These are phyloP conservation scores for Notolabrus celidotus DNA, from an alignment of 2,797 vertebrate genomes.

Conservation along the genomic window DNA sequence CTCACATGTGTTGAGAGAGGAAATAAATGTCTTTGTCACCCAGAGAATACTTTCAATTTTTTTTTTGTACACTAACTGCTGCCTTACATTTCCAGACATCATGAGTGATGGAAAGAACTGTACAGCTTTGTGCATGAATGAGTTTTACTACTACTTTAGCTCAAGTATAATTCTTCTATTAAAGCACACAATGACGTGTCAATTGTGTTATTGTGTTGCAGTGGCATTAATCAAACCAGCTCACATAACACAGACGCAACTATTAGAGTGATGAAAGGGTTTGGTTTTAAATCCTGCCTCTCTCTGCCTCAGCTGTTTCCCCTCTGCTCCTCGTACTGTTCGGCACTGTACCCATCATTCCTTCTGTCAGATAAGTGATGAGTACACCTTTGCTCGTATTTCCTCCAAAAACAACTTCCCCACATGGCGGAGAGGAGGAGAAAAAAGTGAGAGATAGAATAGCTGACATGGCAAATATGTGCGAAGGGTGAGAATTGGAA, in stretches of 20 bases:
- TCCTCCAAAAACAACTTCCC: conserved; percentile 24
- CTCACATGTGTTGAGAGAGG: not conserved
- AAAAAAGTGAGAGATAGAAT: not conserved
- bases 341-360: conserved; percentile 35
- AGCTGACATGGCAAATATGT: not conserved
- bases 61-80: not conserved
- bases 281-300: conserved; percentile 35
- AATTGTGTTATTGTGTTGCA: conserved; percentile 42
- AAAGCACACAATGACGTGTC: conserved; percentile 48
- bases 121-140: conserved; percentile 33
- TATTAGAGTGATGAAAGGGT: conserved; percentile 44
- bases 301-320: conserved; percentile 25
- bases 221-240: conserved; percentile 41
- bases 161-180: conserved; percentile 47
- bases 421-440: conserved; percentile 3
- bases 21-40: conserved; percentile 13
- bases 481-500: no score
- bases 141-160: conserved; percentile 34
- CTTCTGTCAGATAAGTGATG: conserved; percentile 31
- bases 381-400: not conserved
- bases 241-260: conserved; percentile 45
- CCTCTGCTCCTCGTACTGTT: conserved; percentile 17
- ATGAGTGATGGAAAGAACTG: conserved; percentile 39
- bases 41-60: conserved; percentile 11
- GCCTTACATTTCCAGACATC: conserved; percentile 17